Base-by-base conservation (phyloP, 2,113 vertebrate species). In the Hippoglossus stenolepis region DNA sequence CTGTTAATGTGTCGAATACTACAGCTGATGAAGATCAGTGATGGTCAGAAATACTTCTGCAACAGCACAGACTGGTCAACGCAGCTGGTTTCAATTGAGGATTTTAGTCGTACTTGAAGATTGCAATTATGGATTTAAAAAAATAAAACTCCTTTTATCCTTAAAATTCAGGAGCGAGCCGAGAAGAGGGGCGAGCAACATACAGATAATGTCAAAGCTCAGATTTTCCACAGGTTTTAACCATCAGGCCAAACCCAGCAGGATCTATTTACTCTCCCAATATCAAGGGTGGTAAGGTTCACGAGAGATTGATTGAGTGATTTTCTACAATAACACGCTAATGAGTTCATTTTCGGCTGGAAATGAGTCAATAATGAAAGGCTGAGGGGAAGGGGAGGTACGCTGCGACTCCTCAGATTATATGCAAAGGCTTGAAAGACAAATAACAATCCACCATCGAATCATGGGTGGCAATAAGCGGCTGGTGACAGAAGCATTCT, bases 281-380 rank as follows among this genome's bases (percentile, higher is more conserved):
- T 82, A 75, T 79, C 59, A 80, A 56, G 35, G 51, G 47, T 20
- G 40, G 24, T 2, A 73, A 86, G 85, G 69, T 83, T 89, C 76
- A 83, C 49, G 40, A 74, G 40, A 74, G 51, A 89, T 86, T 86
- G 83, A 91, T 75, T 49, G 72, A 86, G 73, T 15, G 35, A 84
- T 92, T 82, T 80, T 85, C 79, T 47, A 82, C 75, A 79, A 84
- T 89, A 87, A 89, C 51, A 68, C 18, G 6, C 58, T 91, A 86
- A 90, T 87, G 83, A 89, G 66, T 84, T 84, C 43, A 82, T 80
- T 80, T 88, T 84, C 72, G 69, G 43, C 57, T 66, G 79, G 87
- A 88, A 93, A 81, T 8, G 28, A 84, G 84, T 84, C 84, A 75
- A 89, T 78, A 88, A 87, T 59, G 81, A 81, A 85, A 72, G 83